Evolutionary conservation across 2,888 invertebrate species (phyloP).

Genomic region (Clitarchus hookeri): DNA sequence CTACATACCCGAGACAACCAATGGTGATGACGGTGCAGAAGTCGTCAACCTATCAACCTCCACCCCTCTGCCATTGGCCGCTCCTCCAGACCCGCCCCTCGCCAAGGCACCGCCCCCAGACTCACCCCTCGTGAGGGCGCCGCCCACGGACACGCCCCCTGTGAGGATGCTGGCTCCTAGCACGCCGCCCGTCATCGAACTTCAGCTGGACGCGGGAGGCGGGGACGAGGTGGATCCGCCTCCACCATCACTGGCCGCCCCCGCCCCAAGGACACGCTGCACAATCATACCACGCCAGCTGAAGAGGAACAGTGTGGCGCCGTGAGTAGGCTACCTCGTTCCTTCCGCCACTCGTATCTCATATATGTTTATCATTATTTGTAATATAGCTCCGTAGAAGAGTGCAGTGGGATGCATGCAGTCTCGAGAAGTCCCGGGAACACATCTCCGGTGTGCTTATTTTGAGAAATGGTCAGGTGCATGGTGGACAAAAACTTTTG

Average conservation of each 20-base stretch:
- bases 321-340: not conserved
- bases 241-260: not conserved
- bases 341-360: no score
- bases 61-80: no score
- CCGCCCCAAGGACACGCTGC: not conserved
- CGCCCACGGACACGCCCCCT: constrained; percentile 29
- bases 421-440: no score
- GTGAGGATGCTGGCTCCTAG: not conserved
- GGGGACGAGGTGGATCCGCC: not conserved
- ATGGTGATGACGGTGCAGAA: not conserved
- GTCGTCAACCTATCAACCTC: no score
- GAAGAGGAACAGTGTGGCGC: constrained; percentile 2
- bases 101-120: not conserved
- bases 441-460: no score
- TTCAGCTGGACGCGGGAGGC: constrained; percentile 17
- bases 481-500: no score
- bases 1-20: not conserved
- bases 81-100: not conserved
- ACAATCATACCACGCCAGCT: not conserved
- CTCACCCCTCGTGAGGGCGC: constrained; percentile 16
- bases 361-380: no score
- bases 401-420: no score
- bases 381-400: no score
- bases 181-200: not conserved
- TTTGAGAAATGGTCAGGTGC: no score